Evolutionary conservation across 1,140 invertebrate genomes (phyloP), one percentile per base, ranked within the genome.

Genomic region (Pectinophora gossypiella): DNA sequence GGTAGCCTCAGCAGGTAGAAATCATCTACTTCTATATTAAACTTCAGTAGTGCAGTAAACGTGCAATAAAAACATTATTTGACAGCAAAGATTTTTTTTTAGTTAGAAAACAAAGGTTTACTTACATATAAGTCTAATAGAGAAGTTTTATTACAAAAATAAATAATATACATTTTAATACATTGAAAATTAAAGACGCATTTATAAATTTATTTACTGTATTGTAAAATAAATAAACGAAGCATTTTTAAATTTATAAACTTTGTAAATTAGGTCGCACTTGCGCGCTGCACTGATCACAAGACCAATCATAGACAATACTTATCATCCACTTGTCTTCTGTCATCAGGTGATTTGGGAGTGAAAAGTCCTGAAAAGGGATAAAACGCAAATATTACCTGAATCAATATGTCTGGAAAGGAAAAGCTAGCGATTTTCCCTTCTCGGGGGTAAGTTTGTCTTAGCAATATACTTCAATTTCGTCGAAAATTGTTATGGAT

Each of bases 391-490:
- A 70, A 66, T 67, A 65, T 61, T 70, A 64, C 48, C 48, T 75
- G 69, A 72, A 70, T 68, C 58, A 94, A 93, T 89, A 98, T 98
- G 96, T 97, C 96, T 82, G 92, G 93, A 80, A 97, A 96, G 90
- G 98, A 99, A 76, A 95, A 93, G 88, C 91, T 99, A 75, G 92
- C 96, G 52, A 96, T 99, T 91, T 99, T 99, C 90, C 98, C 98
- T 73, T 99, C 97, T 76, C 93, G 98, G 90, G 98, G 98, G 97
- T 98, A 91, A 95, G 95, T 92, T 71, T 61, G 7, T 50, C 13
- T 35, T 38, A 27, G 23, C 45, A 23, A 19, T 43, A 16, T 2
- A 15, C 10, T 3, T 3, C 9, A 32, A 46, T 45, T 50, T 32
- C 27, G 40, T 13, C 0, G 19, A 38, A 45, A 12, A 38, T 56